Base-by-base conservation (phyloP, 2,113 vertebrate genomes). In the Oreochromis niloticus region DNA sequence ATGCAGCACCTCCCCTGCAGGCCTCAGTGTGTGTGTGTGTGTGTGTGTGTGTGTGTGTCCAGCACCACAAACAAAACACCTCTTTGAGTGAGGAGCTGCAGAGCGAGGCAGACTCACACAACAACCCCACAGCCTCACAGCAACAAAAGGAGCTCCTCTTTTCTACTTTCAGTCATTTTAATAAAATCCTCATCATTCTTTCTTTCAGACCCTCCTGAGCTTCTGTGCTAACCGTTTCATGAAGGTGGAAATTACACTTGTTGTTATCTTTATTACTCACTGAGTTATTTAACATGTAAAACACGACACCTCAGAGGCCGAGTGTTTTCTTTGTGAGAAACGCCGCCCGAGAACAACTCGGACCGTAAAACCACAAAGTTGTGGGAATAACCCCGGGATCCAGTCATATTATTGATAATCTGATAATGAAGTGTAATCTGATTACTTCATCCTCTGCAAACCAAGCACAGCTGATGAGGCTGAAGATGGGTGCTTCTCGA, bases 321-420 rank as follows among this genome's bases (percentile, higher is more conserved):
- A 39, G 2, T 4, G 0, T 1, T 5, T 39, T 12, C 34, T 68
- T 39, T 41, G 61, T 63, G 30, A 63, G 22, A 56, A 57, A 57
- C 5, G 10, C 34, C 12, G 19, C 34, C 1, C 2, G 6, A 32
- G 32, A 66, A 39, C 34, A 66, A n/a, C 32, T 36, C 32, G 4
- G 6, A 22, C 19, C 0, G 2, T 66, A 8, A 59, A 30, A 30
- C 54, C n/a, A 6, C n/a, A 55, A 24, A 22, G n/a, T 22, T 10
- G n/a, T 22, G 52, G 5, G 10, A 56, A 59, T 1, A 61, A 61
- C 14, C 30, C 57, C 0, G 0, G 30, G 4, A 32, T 34, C 30
- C 30, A 61, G 34, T 61, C 57, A 34, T 9, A 34, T 6, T 19
- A 6, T 8, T 61, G 27, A 61, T 34, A 34, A 3, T 7, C 61